Evolutionary conservation across 2,888 invertebrate species (phyloP).

Genomic region (Sicus ferrugineus): DNA sequence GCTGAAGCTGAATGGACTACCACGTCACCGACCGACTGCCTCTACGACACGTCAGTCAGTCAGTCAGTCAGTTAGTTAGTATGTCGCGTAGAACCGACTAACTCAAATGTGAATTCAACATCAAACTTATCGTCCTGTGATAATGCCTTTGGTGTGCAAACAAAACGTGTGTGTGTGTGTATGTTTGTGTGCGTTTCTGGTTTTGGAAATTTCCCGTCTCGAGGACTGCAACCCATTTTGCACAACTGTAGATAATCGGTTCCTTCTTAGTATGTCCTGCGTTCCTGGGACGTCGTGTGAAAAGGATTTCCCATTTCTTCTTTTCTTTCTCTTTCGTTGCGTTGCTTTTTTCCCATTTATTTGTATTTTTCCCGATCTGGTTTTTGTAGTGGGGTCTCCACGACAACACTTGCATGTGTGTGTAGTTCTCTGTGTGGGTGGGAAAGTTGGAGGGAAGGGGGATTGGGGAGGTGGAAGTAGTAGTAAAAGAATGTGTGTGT

Average conservation of each 20-base stretch:
- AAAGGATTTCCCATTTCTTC: constrained; percentile 28
- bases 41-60: constrained; percentile 13
- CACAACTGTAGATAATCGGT: constrained; percentile 38
- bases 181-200: constrained; percentile 30
- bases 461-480: neutral
- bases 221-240: constrained; percentile 33
- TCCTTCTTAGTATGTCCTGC: constrained; percentile 21
- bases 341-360: constrained; percentile 23
- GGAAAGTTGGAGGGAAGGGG: neutral
- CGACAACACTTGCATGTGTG: constrained; percentile 19
- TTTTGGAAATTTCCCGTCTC: constrained; percentile 34
- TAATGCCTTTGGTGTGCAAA: too few species aligned
- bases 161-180: constrained; percentile 7
- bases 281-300: constrained; percentile 30
- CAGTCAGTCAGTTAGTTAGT: neutral
- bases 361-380: constrained; percentile 22
- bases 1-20: neutral
- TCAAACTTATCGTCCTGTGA: neutral
- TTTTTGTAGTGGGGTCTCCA: constrained; percentile 21
- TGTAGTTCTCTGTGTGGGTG: neutral
- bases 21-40: constrained; percentile 11
- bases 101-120: neutral
- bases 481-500: constrained; percentile 15
- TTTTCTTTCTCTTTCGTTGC: constrained; percentile 6
- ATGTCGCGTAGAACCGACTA: too few species aligned